A percentile compares a stretch with the other conserved stretches of the same genome.
phyloP scores from a whole-genome alignment of 2,888 invertebrate genomes.

The Thumatha senex region DNA sequence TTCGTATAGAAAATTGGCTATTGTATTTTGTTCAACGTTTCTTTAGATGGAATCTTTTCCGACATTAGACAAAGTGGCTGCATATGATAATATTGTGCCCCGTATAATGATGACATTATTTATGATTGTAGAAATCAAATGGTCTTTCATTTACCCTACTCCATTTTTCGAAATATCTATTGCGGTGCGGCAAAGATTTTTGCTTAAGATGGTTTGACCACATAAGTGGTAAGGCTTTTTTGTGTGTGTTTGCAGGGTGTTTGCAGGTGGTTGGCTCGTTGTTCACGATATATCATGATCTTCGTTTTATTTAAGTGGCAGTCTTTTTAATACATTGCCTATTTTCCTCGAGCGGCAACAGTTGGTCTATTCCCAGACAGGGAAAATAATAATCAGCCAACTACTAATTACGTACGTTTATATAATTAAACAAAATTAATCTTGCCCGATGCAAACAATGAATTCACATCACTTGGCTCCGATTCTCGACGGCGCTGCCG shows the following conservation, averaged over 20 bases:
- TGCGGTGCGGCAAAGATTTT: too few relatives aligned
- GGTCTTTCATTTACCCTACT: too few relatives aligned
- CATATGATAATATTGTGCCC: too few relatives aligned
- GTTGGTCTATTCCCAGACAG: constrained; percentile 6
- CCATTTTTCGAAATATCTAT: too few relatives aligned
- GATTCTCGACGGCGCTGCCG: constrained; percentile 12
- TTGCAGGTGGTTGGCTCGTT: too few relatives aligned
- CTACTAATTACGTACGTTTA: constrained; percentile 10
- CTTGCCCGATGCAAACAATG: constrained; percentile 11
- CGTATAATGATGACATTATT: too few relatives aligned
- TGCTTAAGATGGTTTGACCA: too few relatives aligned
- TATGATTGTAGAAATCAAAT: too few relatives aligned
- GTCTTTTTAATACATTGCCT: not conserved
- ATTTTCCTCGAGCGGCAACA: not conserved
- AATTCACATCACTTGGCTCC: constrained; percentile 28
- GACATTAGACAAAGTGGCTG: not conserved
- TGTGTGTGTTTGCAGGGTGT: too few relatives aligned
- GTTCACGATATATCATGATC: not conserved
- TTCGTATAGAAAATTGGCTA: constrained; percentile 9
- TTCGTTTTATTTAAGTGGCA: not conserved
- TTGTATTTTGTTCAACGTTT: constrained; percentile 7
- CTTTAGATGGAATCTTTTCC: not conserved
- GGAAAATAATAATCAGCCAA: constrained; percentile 1
- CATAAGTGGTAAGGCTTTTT: too few relatives aligned
- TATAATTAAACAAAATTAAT: constrained; percentile 10